Evolutionary conservation across 2,113 vertebrate genomes (phyloP).

Genomic region (Cyprinodon tularosa): DNA sequence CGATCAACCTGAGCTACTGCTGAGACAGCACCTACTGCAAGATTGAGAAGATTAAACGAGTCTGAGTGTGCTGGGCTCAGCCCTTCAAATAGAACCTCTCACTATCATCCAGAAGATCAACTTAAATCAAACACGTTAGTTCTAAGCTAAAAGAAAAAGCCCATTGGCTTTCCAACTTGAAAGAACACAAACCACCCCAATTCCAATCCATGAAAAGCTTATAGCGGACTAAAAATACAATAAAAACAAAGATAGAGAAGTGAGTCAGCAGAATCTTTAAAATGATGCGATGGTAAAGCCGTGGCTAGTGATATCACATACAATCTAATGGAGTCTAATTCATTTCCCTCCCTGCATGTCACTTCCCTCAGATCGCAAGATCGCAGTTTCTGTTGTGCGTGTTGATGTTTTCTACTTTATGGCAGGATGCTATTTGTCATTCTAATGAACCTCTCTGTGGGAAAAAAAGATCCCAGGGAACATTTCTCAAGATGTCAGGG

Average conservation of each 20-base stretch:
- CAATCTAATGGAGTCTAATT: conserved; percentile 78
- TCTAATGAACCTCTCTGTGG: conserved; percentile 83
- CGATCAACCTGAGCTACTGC: conserved; percentile 61
- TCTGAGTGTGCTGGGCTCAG: conserved; percentile 52
- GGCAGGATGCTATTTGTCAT: conserved; percentile 81
- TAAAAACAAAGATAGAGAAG: conserved; percentile 40
- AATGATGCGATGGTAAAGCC: conserved; percentile 54
- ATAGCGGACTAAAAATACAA: conserved; percentile 16
- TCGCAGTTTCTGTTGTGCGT: conserved; percentile 76
- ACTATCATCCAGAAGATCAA: conserved; percentile 53
- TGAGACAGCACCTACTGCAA: conserved; percentile 61
- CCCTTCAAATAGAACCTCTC: conserved; percentile 67
- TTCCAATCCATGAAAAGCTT: conserved; percentile 37
- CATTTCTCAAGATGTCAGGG: conserved; percentile 81
- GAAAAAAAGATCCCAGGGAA: conserved; percentile 77
- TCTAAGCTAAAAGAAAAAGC: conserved; percentile 50
- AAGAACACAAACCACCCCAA: conserved; percentile 50
- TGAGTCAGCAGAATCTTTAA: conserved; percentile 76
- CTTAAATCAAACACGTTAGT: conserved; percentile 65
- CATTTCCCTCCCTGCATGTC: conserved; percentile 78
- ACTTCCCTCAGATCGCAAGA: conserved; percentile 76
- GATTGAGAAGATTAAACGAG: conserved; percentile 66
- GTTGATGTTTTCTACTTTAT: conserved; percentile 81
- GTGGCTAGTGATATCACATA: conserved; percentile 70
- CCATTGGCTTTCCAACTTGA: conserved; percentile 44